phyloP scores from a whole-genome alignment of 2,113 vertebrate species.

The Microtus ochrogaster region DNA sequence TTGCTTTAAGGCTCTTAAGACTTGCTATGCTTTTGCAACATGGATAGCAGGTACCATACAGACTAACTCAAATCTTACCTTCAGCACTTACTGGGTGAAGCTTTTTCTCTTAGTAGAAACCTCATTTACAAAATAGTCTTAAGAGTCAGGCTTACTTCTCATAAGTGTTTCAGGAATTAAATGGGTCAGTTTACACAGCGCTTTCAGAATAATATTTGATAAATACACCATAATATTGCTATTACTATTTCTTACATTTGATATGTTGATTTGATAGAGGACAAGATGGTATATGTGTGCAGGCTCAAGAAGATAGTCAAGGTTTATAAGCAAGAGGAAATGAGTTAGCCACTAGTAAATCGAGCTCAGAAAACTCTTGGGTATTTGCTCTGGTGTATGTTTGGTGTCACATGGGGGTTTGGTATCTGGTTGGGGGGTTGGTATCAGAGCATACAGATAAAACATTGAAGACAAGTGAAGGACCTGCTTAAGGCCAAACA shows the following conservation, averaged over 20 bases:
- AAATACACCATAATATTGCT: background rate
- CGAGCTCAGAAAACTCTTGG: background rate
- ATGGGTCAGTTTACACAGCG: background rate
- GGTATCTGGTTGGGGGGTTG: background rate
- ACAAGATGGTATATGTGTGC: background rate
- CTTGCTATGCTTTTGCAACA: background rate
- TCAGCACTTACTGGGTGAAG: background rate
- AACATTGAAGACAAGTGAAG: background rate
- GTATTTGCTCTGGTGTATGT: background rate
- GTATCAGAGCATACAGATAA: background rate
- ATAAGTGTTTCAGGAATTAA: background rate
- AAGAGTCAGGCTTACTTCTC: background rate
- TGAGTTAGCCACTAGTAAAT: background rate
- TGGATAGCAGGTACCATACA: background rate
- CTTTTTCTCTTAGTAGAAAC: background rate
- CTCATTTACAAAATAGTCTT: background rate
- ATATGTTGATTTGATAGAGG: background rate
- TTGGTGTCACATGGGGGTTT: background rate
- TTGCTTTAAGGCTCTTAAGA: slow-evolving; percentile 18
- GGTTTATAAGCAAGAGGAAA: background rate
- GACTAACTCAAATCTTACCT: background rate
- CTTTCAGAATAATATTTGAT: background rate
- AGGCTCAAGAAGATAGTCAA: background rate
- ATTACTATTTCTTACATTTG: background rate
- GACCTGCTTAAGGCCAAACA: background rate